Evolutionary conservation across 2,797 vertebrate genomes (phyloP), one percentile per base, ranked within the genome.

Genomic region (Chromobotia macracanthus): DNA sequence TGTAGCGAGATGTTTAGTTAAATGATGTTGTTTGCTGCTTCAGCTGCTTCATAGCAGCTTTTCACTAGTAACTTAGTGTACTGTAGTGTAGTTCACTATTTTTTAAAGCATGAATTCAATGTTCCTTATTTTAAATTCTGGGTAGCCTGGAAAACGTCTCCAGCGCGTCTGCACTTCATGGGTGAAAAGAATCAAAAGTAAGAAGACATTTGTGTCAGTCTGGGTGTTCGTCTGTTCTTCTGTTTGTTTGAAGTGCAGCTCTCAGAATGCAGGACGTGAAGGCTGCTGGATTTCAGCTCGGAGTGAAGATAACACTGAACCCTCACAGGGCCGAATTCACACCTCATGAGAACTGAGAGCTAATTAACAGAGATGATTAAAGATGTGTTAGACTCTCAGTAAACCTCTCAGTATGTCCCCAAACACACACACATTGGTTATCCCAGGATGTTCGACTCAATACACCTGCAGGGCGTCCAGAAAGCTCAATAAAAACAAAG

Each of bases 321-420:
- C 12, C 50, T 72, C 67, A 53, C 25, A 75, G 61, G 25, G 16
- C 46, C 18, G 46, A 25, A 13, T 13, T 13, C 50, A 35, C 41
- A 48, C 56, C 70, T 78, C 65, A 68, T 55, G 75, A 63, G 80
- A 68, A 31, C 56, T 15, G 58, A 44, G 46, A 31, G n/a, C 44
- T 78, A 75, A 84, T 72, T 72, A 75, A 53, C 61, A 61, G 72
- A 72, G 63, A 58, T 84, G 72, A 81, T 75, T 81, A 79, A 76
- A 84, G 61, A 60, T 38, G 67, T n/a, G 25, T 23, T 44, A 21
- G 53, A 83, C 44, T n/a, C 73, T 64, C n/a, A n/a, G n/a, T 31
- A 25, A 28, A 66, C 35, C 28, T 31, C 67, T 72, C 50, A 58
- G 35, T n/a, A n/a, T 23, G 19, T 77, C 16, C 66, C 65, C 25